Evolutionary conservation across 2,113 vertebrate species (phyloP), one percentile per base, ranked within the genome.

Genomic region (Gavialis gangeticus): DNA sequence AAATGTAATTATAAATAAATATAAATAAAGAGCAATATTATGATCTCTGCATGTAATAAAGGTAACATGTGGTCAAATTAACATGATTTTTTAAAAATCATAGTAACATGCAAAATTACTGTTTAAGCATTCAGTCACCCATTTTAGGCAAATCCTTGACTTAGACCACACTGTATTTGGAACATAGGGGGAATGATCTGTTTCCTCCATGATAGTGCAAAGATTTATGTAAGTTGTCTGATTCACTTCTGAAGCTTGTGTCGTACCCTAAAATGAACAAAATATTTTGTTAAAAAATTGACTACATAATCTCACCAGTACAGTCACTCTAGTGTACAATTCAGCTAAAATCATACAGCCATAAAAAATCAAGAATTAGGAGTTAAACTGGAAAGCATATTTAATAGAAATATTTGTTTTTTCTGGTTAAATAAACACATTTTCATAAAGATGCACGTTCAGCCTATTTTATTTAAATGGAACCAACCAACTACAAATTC

Each of bases 401-500:
- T 97, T 95, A 97, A 94, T 91, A 95, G 96, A 97, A 97, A 97
- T 97, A 91, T 96, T 97, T 98, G 94, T 96, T 84, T 90, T 98
- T 98, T 97, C 95, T 97, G 88, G 94, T 96, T 96, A 98, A 98
- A 91, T 98, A 98, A 98, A 97, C 92, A 96, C 93, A 97, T 97
- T 98, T 98, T 97, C 95, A 93, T 96, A 97, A 97, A 97, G 94
- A 96, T 67, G 89, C 90, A 86, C 89, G 88, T 94, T 98, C 96
- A 96, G 85, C 93, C 96, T 98, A 94, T 95, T 98, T 98, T 95
- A 94, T 87, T 97, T 97, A 97, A 98, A 98, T 97, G 96, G 96
- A 98, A 97, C 96, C 97, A 98, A 95, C 97, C 95, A 98, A 98
- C 93, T 97, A 98, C 97, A 97, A 98, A 98, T 98, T 98, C 96